Percentiles rank a stretch among this genome's conserved stretches.
Conservation (phyloP, 2,797 vertebrate species). For the Podarcis lilfordi region DNA sequence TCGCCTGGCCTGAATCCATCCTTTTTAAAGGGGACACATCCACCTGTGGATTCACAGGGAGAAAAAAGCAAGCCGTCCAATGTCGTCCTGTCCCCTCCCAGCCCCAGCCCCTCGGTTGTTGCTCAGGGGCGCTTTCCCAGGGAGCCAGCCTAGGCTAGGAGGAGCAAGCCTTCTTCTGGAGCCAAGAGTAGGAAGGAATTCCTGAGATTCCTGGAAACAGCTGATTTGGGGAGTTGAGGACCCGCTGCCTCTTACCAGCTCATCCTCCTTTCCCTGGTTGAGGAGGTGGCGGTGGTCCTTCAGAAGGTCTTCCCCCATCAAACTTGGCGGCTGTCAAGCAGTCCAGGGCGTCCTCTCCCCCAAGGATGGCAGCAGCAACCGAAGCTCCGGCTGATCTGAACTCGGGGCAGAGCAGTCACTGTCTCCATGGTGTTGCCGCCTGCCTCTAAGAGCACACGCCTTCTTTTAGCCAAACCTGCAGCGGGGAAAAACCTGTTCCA, state of each 20-base stretch:
- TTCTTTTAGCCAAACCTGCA: slow-evolving; percentile 45
- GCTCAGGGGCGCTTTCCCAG: not conserved
- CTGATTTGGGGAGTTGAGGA: not conserved
- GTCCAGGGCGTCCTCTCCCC: not conserved
- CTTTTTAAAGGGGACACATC: too few species aligned
- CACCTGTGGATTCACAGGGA: not conserved
- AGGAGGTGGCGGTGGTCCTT: slow-evolving; percentile 63
- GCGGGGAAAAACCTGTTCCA: slow-evolving; percentile 49
- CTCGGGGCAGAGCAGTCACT: not conserved
- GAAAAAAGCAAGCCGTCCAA: not conserved
- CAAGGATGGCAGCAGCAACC: not conserved
- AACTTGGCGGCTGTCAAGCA: not conserved
- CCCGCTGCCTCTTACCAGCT: slow-evolving; percentile 69
- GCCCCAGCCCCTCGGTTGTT: not conserved
- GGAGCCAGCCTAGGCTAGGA: not conserved
- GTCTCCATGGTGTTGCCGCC: slow-evolving; percentile 15
- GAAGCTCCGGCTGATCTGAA: not conserved
- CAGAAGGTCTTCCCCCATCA: slow-evolving; percentile 60
- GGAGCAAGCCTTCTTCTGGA: too few species aligned
- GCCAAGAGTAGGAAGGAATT: not conserved
- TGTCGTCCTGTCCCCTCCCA: not conserved
- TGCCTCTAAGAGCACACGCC: slow-evolving; percentile 46
- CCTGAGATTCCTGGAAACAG: not conserved
- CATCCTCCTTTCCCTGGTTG: slow-evolving; percentile 72
- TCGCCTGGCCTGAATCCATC: not conserved